Percentiles rank a stretch among this genome's conserved stretches.
Conservation (phyloP, 2,113 vertebrate species). For the Triplophysa tibetana region DNA sequence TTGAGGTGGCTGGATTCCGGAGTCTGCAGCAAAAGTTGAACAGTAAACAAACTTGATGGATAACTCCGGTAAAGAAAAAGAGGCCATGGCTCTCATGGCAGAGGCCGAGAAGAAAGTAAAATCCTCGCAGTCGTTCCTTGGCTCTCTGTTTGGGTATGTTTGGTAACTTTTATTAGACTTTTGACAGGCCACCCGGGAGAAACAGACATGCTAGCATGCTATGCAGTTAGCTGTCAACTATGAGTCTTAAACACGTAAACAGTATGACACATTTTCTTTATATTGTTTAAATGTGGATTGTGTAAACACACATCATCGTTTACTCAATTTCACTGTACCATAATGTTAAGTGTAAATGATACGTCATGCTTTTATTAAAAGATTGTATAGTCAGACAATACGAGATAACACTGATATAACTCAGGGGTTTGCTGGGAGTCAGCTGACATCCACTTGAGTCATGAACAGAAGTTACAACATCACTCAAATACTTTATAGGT, state of each 20-base stretch:
- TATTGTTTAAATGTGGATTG: background rate
- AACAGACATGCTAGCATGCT: constrained; percentile 22
- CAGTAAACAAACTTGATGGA: constrained; percentile 74
- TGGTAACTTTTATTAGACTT: background rate
- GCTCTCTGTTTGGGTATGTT: constrained; percentile 83
- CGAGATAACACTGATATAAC: background rate
- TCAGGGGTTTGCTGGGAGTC: background rate
- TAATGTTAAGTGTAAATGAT: too few relatives aligned
- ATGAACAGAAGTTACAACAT: background rate
- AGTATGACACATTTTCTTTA: background rate
- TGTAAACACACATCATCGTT: background rate
- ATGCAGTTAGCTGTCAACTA: constrained; percentile 21
- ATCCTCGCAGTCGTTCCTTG: constrained; percentile 88
- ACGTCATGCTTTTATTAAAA: background rate
- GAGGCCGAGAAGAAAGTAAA: constrained; percentile 90
- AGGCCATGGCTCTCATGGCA: constrained; percentile 82
- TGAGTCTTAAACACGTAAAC: background rate
- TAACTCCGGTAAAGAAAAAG: constrained; percentile 87
- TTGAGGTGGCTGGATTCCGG: constrained; percentile 49
- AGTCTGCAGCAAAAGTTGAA: constrained; percentile 2
- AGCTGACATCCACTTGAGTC: constrained; percentile 17
- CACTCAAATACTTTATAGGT: too few relatives aligned
- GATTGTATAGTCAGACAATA: background rate
- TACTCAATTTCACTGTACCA: too few relatives aligned
- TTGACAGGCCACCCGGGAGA: background rate